Evolutionary conservation across 2,797 vertebrate species (phyloP).

Genomic region (Hapalemur alaotrensis): DNA sequence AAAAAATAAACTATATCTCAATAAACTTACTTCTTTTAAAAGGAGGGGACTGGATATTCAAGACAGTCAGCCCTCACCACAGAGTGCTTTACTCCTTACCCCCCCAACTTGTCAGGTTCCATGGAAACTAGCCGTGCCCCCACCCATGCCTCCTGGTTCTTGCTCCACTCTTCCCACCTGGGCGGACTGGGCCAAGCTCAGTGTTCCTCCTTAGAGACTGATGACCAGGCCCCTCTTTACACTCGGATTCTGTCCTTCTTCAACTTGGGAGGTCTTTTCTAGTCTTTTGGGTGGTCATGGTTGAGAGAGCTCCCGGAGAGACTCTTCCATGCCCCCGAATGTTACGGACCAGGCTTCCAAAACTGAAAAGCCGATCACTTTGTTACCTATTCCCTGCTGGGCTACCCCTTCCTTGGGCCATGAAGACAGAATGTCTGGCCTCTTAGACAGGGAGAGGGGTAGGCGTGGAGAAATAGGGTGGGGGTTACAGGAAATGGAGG

Average conservation of each 20-base stretch:
- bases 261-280: background rate
- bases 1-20: background rate
- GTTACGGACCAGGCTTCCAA: background rate
- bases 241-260: background rate
- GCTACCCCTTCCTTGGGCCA: background rate
- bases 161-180: fast-evolving
- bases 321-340: background rate
- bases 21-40: background rate
- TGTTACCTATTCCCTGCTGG: background rate
- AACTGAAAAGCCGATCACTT: background rate
- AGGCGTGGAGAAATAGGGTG: background rate
- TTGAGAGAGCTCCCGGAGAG: background rate
- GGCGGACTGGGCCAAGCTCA: background rate
- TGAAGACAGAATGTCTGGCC: background rate
- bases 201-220: background rate
- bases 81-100: background rate
- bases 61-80: background rate
- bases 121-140: background rate
- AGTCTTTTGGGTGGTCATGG: background rate
- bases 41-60: background rate
- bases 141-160: fast-evolving
- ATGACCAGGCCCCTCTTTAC: background rate
- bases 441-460: background rate
- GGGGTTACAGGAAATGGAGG: background rate
- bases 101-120: background rate